These are phyloP conservation scores for Ectemnius lituratus DNA, from an alignment of 2,888 invertebrate species.

Conservation along the genomic window DNA sequence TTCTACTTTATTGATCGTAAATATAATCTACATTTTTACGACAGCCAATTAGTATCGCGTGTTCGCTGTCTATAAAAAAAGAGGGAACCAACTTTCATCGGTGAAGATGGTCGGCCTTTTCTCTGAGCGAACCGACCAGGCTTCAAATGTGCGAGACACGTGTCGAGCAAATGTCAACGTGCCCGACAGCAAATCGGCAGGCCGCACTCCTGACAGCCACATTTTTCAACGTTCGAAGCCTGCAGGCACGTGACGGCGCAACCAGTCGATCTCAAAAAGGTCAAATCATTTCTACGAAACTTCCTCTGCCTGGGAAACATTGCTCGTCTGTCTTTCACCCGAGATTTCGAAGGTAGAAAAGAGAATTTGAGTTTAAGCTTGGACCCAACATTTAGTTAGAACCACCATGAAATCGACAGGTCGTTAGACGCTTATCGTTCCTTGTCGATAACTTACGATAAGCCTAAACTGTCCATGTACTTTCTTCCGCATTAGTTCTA, in stretches of 20 bases:
- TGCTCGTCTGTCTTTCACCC: constrained; percentile 5
- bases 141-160: constrained; percentile 59
- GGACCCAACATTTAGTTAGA: background rate
- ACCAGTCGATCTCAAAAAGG: constrained; percentile 11
- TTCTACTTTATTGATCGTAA: background rate
- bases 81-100: background rate
- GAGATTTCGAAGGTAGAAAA: background rate
- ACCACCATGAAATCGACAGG: background rate
- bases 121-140: background rate
- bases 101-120: background rate
- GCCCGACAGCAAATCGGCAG: constrained; percentile 32
- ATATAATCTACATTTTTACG: constrained; percentile 4
- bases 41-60: background rate
- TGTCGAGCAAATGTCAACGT: constrained; percentile 67
- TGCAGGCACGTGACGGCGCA: constrained; percentile 43
- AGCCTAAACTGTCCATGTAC: background rate
- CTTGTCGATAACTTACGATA: background rate
- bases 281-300: constrained; percentile 33
- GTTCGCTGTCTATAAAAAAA: background rate
- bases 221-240: constrained; percentile 38
- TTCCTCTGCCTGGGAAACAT: constrained; percentile 1
- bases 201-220: constrained; percentile 12
- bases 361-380: background rate
- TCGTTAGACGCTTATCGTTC: constrained; percentile 4
- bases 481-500: background rate